These are phyloP conservation scores for Grantiella picta DNA, from an alignment of 2,113 vertebrate species.

Conservation along the genomic window DNA sequence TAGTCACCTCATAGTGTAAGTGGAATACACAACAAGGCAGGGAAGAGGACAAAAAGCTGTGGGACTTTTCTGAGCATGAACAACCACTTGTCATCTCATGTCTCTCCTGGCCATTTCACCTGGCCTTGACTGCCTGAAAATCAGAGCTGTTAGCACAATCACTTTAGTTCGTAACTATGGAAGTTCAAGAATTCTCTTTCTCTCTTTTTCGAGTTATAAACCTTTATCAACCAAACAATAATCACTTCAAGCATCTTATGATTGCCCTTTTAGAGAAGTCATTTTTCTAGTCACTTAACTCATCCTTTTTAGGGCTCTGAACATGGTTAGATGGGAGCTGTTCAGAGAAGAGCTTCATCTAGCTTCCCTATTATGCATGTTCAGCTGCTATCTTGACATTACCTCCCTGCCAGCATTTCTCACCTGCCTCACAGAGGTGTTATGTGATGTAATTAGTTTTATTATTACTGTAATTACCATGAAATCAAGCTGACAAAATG, in stretches of 20 bases:
- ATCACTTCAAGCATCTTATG: neutral
- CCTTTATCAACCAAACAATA: neutral
- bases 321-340: neutral
- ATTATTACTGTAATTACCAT: slow-evolving; percentile 34
- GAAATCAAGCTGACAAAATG: slow-evolving; percentile 31
- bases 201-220: neutral
- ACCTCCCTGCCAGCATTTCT: slow-evolving; percentile 12
- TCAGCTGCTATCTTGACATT: slow-evolving; percentile 26
- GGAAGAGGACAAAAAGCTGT: neutral
- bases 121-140: neutral
- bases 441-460: slow-evolving; percentile 49
- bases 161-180: neutral
- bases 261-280: neutral
- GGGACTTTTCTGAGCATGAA: neutral
- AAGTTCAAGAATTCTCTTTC: neutral
- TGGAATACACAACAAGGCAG: neutral
- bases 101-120: fast-evolving
- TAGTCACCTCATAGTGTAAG: neutral
- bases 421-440: slow-evolving; percentile 29
- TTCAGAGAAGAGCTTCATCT: neutral
- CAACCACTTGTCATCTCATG: neutral
- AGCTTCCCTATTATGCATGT: neutral
- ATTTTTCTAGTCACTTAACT: neutral
- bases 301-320: neutral
- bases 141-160: neutral